Conservation (phyloP, 2,113 vertebrate species). For the Porphyrio hochstetteri region DNA sequence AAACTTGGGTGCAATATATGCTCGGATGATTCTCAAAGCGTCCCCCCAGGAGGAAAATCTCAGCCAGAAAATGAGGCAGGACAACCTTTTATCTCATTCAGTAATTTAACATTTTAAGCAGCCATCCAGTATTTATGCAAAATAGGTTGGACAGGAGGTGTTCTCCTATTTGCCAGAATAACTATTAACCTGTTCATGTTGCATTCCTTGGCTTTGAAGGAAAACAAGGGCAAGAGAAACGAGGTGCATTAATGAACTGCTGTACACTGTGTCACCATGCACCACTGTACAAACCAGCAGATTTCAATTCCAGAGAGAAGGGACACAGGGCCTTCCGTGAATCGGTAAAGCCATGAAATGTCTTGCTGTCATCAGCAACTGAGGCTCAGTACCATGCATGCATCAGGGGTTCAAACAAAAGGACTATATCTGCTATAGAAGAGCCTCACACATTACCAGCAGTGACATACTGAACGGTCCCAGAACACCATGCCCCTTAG, state of each 20-base stretch:
- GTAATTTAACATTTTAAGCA: background rate
- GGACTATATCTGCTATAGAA: background rate
- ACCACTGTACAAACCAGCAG: background rate
- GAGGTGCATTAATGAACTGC: background rate
- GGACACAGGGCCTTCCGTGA: background rate
- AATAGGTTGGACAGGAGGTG: background rate
- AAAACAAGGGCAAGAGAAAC: conserved; percentile 11
- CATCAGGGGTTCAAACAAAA: background rate
- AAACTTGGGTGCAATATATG: background rate
- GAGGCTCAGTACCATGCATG: background rate
- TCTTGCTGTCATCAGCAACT: background rate
- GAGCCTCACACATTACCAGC: background rate
- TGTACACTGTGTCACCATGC: background rate
- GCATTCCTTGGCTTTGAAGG: background rate
- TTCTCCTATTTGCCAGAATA: background rate
- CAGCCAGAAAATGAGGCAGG: background rate
- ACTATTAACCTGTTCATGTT: background rate
- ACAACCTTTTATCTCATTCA: background rate
- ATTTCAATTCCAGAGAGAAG: background rate
- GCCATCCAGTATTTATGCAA: background rate
- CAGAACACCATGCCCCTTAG: background rate
- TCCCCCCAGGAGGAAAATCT: background rate
- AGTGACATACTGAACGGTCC: background rate
- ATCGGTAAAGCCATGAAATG: background rate
- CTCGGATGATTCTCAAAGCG: background rate